Percentiles rank a stretch among this genome's conserved stretches.
These are phyloP conservation scores for Atherinosoma microstoma DNA, from an alignment of 2,797 vertebrate species.

Conservation along the genomic window DNA sequence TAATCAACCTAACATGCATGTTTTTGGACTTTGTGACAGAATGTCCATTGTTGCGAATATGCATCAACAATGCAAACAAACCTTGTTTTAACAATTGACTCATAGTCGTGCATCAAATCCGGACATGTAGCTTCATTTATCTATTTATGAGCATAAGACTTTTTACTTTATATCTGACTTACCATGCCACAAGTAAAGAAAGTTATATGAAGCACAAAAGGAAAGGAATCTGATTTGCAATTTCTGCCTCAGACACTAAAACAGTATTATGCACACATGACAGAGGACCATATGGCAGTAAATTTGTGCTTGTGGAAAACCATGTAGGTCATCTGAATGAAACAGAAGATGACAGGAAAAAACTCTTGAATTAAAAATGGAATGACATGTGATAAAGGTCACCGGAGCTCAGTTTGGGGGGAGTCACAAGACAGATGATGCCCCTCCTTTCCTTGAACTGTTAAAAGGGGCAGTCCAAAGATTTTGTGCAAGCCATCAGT, in stretches of 20 bases:
- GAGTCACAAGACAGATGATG: conserved; percentile 3
- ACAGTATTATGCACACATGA: neutral
- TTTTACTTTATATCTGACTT: neutral
- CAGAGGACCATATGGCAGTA: conserved; percentile 46
- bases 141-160: neutral
- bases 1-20: no score
- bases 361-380: conserved; percentile 50
- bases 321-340: conserved; percentile 29
- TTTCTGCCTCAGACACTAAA: neutral
- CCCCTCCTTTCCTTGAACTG: conserved; percentile 3
- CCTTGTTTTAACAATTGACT: neutral
- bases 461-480: conserved; percentile 16
- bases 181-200: conserved; percentile 5
- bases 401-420: conserved; percentile 30
- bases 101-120: neutral
- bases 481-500: neutral
- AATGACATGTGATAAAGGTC: conserved; percentile 64
- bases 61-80: neutral
- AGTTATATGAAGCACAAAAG: neutral
- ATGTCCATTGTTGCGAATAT: neutral
- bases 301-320: conserved; percentile 22
- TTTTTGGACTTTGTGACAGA: neutral
- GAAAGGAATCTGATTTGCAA: neutral
- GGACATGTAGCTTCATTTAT: neutral
- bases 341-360: conserved; percentile 51